Evolutionary conservation across 2,797 vertebrate species (phyloP).

Genomic region (Pogoniulus pusillus): DNA sequence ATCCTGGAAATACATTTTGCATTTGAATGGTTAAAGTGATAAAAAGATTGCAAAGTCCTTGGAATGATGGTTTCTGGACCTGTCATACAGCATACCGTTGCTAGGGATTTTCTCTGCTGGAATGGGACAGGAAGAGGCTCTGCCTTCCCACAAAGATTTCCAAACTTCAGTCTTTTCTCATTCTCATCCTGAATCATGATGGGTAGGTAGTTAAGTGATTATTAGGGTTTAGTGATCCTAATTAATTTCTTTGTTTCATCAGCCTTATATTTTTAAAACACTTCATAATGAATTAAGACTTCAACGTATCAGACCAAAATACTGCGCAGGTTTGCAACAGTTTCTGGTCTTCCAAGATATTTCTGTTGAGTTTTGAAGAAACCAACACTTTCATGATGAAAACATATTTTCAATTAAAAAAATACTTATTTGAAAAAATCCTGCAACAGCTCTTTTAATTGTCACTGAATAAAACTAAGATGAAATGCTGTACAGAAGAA

Average conservation of each 20-base stretch:
- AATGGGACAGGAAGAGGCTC: not conserved
- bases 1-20: not conserved
- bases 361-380: not conserved
- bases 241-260: not conserved
- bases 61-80: not conserved
- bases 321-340: not conserved
- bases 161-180: not conserved
- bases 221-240: not conserved
- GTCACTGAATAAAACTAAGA: constrained; percentile 56
- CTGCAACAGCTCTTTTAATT: constrained; percentile 40
- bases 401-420: constrained; percentile 18
- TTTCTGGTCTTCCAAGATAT: constrained; percentile 32
- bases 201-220: not conserved
- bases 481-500: constrained; percentile 10
- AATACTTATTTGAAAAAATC: constrained; percentile 38
- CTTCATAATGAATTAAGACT: not conserved
- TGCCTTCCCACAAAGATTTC: not conserved
- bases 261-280: not conserved
- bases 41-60: not conserved
- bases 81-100: not conserved
- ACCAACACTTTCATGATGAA: not conserved
- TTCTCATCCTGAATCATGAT: not conserved
- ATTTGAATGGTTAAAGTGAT: not conserved
- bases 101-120: not conserved
- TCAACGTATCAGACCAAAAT: not conserved